Base-by-base conservation (phyloP, 2,113 vertebrate genomes). In the Petaurus breviceps region DNA sequence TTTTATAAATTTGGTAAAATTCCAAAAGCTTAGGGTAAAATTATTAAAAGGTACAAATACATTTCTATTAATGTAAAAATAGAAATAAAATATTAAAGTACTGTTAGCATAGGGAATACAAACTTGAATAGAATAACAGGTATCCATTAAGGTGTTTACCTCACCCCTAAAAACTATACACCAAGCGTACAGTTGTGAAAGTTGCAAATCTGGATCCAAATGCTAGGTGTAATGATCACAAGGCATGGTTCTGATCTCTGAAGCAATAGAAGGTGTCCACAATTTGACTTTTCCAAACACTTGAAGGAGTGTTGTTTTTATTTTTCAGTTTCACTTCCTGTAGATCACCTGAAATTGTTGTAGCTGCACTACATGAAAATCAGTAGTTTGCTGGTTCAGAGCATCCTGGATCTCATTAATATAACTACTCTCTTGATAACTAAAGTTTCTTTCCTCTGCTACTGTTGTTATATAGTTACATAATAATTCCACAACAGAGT, bases 1-100 rank as follows among this genome's bases (percentile, higher is more conserved):
- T 91, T 93, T 68, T 54, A 97, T 95, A 95, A 1, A 51, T 95
- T 97, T 93, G 90, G 89, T 96, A 96, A 43, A 92, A 93, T 95
- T 97, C 91, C 94, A 94, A 51, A 95, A 92, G 84, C 9, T 49
- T 68, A 37, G 61, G 3, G 31, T 68, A 68, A 37, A 68, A 68
- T 37, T n/a, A 68, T 37, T 16, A 68, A 68, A n/a, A 68, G 31
- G 31, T 12, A 68, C 10, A 68, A 68, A 14, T 37, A 26, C 5
- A 55, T 55, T 55, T 37, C 14, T 37, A 31, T 68, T 14, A 68
- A 11, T 68, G 0, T 37, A 37, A 68, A 57, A 68, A 68, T 68
- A 37, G 31, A 68, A 68, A 68, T 37, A 68, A 4, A 12, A 28
- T 11, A 68, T 68, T 31, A 68, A n/a, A 68, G 31, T 68, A 68